These are phyloP conservation scores for Watsonalla binaria DNA, from an alignment of 2,888 invertebrate species.

Conservation along the genomic window DNA sequence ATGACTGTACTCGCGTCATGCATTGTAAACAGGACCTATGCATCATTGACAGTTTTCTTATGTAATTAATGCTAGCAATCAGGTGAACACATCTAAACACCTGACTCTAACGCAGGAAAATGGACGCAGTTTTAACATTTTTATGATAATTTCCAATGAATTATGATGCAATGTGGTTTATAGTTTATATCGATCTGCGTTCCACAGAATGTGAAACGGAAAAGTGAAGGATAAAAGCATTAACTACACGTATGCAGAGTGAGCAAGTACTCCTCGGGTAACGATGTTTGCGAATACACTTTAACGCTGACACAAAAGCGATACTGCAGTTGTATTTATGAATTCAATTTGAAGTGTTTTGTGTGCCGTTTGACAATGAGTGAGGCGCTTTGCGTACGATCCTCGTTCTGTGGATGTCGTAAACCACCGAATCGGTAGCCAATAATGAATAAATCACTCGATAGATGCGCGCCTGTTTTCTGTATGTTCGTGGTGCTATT, in stretches of 20 bases:
- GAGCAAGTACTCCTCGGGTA: slow-evolving; percentile 26
- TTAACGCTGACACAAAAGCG: slow-evolving; percentile 21
- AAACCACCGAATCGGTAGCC: slow-evolving; percentile 58
- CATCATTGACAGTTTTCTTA: neutral
- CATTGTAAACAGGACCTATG: neutral
- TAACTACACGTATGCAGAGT: slow-evolving; percentile 30
- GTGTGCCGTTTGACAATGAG: slow-evolving; percentile 38
- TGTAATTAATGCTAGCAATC: neutral
- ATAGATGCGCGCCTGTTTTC: slow-evolving; percentile 70
- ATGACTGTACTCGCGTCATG: slow-evolving; percentile 13
- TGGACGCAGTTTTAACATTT: neutral
- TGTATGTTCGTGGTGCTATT: slow-evolving; percentile 71
- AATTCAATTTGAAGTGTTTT: slow-evolving; percentile 22
- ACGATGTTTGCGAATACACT: slow-evolving; percentile 42
- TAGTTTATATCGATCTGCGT: slow-evolving; percentile 11
- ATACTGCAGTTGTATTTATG: slow-evolving; percentile 28
- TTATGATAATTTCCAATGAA: neutral
- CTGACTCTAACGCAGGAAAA: neutral
- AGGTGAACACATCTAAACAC: neutral
- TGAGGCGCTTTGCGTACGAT: slow-evolving; percentile 27
- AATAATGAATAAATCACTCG: slow-evolving; percentile 69
- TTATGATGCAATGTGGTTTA: neutral
- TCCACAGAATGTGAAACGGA: slow-evolving; percentile 20
- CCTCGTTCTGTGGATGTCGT: slow-evolving; percentile 43
- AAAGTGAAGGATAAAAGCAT: slow-evolving; percentile 23